Evolutionary conservation across 2,113 vertebrate genomes (phyloP).

Genomic region (Bambusicola thoracicus): DNA sequence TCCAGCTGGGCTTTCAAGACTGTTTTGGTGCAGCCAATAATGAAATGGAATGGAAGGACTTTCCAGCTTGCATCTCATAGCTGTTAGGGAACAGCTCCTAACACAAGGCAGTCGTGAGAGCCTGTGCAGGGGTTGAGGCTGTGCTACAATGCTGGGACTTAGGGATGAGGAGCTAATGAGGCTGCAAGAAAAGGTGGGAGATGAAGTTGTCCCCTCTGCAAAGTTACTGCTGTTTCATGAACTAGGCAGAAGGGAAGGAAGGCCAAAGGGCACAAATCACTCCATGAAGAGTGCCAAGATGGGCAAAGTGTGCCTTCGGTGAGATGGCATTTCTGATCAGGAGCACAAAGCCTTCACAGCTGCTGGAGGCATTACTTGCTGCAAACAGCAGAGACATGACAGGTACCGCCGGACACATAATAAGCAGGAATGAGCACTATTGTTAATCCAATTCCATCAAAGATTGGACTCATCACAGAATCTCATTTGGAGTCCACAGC

Average conservation of each 20-base stretch:
- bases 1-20: neutral
- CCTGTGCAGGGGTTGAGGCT: neutral
- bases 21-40: neutral
- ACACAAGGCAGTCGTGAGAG: neutral
- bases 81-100: neutral
- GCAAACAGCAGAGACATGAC: constrained; percentile 42
- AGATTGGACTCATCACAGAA: constrained; percentile 21
- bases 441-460: constrained; percentile 60
- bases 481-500: constrained; percentile 51
- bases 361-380: constrained; percentile 45
- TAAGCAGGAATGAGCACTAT: constrained; percentile 51
- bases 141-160: rapidly evolving
- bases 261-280: neutral
- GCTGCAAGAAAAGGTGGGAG: neutral
- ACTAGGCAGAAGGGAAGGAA: neutral
- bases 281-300: neutral
- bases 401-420: constrained; percentile 55
- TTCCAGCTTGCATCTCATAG: neutral
- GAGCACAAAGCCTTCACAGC: constrained; percentile 44
- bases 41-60: neutral
- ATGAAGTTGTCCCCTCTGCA: neutral
- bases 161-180: neutral
- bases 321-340: constrained; percentile 6
- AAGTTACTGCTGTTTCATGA: neutral
- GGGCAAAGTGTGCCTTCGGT: neutral